Base-by-base conservation (phyloP, 2,113 vertebrate species). In the Pseudopipra pipra region DNA sequence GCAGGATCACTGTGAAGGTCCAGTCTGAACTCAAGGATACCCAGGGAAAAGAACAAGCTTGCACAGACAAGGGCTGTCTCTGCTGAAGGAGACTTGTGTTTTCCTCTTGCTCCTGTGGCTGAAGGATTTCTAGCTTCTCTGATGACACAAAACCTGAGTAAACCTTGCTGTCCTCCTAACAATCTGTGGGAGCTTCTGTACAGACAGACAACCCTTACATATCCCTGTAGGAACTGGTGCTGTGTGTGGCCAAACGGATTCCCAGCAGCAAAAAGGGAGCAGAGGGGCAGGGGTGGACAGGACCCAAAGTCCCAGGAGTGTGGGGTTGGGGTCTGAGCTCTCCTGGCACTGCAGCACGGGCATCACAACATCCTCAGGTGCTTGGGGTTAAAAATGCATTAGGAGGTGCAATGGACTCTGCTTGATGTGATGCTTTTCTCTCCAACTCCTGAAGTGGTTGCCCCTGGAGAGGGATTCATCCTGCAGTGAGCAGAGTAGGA, bases 221-320 rank as follows among this genome's bases (percentile, higher is more conserved):
- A 12, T 78, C 75, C 25, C 3, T 3, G n/a, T 49, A 52, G 75
- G 61, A 74, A 13, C 13, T 47, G 54, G 55, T 56, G 41, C 39
- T 52, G 11, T 0, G 0, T 66, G 31, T 71, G 47, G n/a, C 49
- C 58, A 46, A 0, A 28, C 5, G 43, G 21, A 35, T 22, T 86
- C 39, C 58, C 88, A 73, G 85, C 52, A 65, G 33, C 56, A 49
- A 6, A 35, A 3, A 8, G 37, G 56, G 84, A 75, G 65, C 78
- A 51, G 49, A 85, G 54, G 22, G 5, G 2, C 35, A 33, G 41
- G 2, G 1, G 3, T 25, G 41, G 23, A 51, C 62, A 56, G 52
- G 51, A 35, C 28, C 20, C 3, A 1, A 25, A 67, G 37, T 35
- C 30, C 62, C n/a, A 9, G 39, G 66, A 78, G 65, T 1, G 3